Evolutionary conservation across 2,113 vertebrate genomes (phyloP).

Genomic region (Corapipo altera): DNA sequence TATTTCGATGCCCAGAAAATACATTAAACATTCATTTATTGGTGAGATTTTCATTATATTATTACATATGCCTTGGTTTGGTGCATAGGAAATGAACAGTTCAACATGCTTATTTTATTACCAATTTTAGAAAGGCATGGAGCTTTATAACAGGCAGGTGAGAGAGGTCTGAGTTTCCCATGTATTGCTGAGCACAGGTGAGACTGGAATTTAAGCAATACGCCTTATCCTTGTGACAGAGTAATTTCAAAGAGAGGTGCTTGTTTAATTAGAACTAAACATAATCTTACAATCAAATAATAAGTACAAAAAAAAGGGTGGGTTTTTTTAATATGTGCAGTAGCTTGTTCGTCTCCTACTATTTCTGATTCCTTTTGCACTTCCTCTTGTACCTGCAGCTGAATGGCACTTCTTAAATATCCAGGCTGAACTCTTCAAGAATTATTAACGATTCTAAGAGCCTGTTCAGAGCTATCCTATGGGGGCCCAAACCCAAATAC

Average conservation of each 20-base stretch:
- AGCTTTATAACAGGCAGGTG: not conserved
- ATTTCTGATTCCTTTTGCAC: not conserved
- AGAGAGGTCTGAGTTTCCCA: not conserved
- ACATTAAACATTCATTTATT: constrained; percentile 54
- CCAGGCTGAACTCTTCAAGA: not conserved
- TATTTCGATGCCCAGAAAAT: constrained; percentile 18
- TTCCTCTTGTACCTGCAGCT: not conserved
- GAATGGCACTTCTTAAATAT: not conserved
- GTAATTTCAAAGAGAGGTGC: not conserved
- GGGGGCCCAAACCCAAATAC: not conserved
- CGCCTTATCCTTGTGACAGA: not conserved
- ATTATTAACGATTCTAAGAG: not conserved
- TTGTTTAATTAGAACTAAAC: constrained; percentile 6
- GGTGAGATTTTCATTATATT: constrained; percentile 1
- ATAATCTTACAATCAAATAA: not conserved
- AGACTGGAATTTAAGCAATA: not conserved
- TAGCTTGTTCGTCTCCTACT: not conserved
- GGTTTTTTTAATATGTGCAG: not conserved
- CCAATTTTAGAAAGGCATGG: not conserved
- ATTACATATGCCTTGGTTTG: not conserved
- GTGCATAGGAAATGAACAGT: not conserved
- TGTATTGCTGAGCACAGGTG: not conserved
- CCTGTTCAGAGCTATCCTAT: not conserved
- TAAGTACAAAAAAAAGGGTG: not conserved
- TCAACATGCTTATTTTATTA: not conserved